phyloP scores from a whole-genome alignment of 1,140 invertebrate genomes.

The Cherax destructor region DNA sequence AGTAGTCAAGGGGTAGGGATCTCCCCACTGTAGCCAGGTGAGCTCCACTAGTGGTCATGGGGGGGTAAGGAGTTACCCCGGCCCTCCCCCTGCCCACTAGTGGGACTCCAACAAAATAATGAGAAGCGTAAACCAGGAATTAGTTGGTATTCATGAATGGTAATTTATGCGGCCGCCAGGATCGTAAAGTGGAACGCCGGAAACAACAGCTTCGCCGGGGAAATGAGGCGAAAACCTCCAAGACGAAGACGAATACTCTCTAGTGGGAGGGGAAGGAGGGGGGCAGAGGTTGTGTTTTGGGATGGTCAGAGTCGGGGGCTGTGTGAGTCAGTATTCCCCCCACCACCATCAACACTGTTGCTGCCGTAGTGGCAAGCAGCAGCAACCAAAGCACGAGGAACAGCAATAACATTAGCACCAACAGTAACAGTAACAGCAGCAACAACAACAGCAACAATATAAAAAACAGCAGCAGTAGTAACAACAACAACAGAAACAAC shows the following conservation, averaged over 20 bases:
- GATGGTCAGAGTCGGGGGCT: not conserved
- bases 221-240: slow-evolving; percentile 7
- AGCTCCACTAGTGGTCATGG: no score
- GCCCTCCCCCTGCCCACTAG: not conserved
- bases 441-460: no score
- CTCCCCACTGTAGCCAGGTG: no score
- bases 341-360: no score
- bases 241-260: slow-evolving; percentile 9
- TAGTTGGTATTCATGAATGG: slow-evolving; percentile 66
- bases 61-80: not conserved
- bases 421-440: no score
- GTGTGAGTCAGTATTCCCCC: not conserved
- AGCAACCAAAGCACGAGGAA: no score
- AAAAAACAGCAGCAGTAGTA: no score
- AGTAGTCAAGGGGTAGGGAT: no score
- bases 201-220: not conserved
- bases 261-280: not conserved
- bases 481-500: no score
- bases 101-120: slow-evolving; percentile 63
- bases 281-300: not conserved
- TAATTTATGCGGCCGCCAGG: slow-evolving; percentile 57
- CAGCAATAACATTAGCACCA: no score
- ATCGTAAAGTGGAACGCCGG: slow-evolving; percentile 50
- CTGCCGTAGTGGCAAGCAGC: no score
- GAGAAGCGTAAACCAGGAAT: slow-evolving; percentile 64